Evolutionary conservation across 2,888 invertebrate genomes (phyloP), one percentile per base, ranked within the genome.

Genomic region (Drosophila sordidapex): DNA sequence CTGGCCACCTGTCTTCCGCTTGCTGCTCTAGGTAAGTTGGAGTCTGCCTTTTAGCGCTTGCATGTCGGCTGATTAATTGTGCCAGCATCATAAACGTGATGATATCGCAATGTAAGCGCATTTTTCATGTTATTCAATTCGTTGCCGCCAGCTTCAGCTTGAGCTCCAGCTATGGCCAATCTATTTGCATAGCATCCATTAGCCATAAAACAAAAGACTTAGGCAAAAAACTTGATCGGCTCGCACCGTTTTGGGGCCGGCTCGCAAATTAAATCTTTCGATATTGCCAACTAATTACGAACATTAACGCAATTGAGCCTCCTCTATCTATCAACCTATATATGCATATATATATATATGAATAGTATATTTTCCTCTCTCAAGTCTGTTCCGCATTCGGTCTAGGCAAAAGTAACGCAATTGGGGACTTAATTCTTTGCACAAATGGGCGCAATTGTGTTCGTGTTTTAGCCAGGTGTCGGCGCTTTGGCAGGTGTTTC

Each of bases 31-130:
- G 21, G 27, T 15, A 15, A 53, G 53, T 36, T 46, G 62, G 66
- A 65, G 65, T 74, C 74, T 85, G 83, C 82, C 91, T 90, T 89
- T 89, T 90, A 90, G 91, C 91, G 85, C 81, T 85, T 85, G 84
- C 89, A 90, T 91, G 90, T 91, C 81, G 84, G 89, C 84, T 92
- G 92, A 92, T 92, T 92, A 92, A 92, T 92, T 92, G 92, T 87
- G 88, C 84, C 87, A 91, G 89, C 91, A 91, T 92, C 91, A 91
- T 90, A 92, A 92, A 91, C 91, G 92, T 92, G 92, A 92, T 92
- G 92, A 92, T 92, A 92, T 92, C 92, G 91, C 91, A 92, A 88
- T 92, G 92, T 83, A 84, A 82, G 87, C 85, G 81, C 89, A 90
- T 91, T 91, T 89, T 91, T 91, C 86, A 90, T 89, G 86, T 87